A percentile compares a stretch with the other conserved stretches of the same genome.
phyloP scores from a whole-genome alignment of 2,113 vertebrate species.

The Tonatia bakeri region DNA sequence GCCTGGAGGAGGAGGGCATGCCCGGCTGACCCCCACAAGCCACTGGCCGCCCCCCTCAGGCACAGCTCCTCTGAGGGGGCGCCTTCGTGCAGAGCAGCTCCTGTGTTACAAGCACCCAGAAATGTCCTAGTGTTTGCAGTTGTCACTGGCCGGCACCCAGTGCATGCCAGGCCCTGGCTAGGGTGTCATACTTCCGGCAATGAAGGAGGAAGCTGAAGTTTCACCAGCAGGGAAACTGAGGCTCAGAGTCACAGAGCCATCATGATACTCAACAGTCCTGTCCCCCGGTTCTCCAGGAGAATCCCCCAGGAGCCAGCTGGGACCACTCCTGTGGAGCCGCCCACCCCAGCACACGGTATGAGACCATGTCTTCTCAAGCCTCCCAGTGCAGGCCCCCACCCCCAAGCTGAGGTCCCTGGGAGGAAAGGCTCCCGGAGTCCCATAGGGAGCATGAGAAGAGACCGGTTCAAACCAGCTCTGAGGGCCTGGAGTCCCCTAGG shows the following conservation, averaged over 20 bases:
- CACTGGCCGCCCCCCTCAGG: neutral
- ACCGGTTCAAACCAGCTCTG: neutral
- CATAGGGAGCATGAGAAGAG: fast-evolving
- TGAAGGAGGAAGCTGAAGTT: fast-evolving
- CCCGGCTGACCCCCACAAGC: fast-evolving
- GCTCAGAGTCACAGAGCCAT: neutral
- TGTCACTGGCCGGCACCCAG: neutral
- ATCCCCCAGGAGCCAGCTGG: neutral
- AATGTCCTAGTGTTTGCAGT: fast-evolving
- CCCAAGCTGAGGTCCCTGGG: neutral
- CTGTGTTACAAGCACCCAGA: fast-evolving
- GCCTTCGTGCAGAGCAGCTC: fast-evolving
- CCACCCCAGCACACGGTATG: fast-evolving
- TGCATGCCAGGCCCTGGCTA: neutral
- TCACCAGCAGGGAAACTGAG: neutral
- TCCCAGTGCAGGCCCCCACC: neutral
- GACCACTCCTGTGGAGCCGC: fast-evolving
- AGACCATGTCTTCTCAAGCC: too few species aligned
- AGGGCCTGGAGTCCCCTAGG: neutral
- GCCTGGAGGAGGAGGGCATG: neutral
- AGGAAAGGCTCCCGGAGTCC: neutral
- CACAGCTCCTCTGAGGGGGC: too few species aligned
- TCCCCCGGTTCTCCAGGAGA: neutral
- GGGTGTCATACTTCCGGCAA: fast-evolving
- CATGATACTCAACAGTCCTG: fast-evolving